Conservation (phyloP, 2,888 invertebrate species). For the Hermaeophaga mercurialis region DNA sequence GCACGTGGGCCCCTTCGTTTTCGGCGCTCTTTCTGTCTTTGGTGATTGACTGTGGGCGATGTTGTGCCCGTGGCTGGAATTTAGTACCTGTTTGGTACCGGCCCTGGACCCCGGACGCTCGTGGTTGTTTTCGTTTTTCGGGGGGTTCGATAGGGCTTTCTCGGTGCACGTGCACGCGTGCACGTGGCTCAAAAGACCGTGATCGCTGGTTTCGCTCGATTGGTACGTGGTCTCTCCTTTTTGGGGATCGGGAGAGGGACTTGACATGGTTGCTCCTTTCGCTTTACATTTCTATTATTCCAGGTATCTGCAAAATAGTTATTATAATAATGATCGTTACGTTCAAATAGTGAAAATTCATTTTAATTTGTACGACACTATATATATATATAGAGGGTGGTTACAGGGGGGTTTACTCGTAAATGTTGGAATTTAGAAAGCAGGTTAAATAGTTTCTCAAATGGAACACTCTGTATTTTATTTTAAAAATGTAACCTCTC, state of each 20-base stretch:
- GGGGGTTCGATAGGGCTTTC: conserved; percentile 42
- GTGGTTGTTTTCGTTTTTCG: conserved; percentile 45
- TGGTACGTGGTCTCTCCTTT: conserved; percentile 54
- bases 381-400: too few species aligned
- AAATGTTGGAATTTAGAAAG: too few species aligned
- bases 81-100: conserved; percentile 39
- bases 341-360: too few species aligned
- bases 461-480: too few species aligned
- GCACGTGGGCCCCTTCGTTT: conserved; percentile 39
- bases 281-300: conserved; percentile 9
- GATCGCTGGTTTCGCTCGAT: conserved; percentile 54
- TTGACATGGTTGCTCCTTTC: conserved; percentile 40
- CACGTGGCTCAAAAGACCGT: conserved; percentile 49
- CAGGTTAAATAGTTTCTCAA: too few species aligned
- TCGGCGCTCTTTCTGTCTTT: conserved; percentile 42
- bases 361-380: too few species aligned
- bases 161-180: conserved; percentile 50
- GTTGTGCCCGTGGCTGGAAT: conserved; percentile 43
- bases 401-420: too few species aligned
- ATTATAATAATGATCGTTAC: too few species aligned
- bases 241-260: conserved; percentile 53
- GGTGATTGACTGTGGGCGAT: conserved; percentile 43
- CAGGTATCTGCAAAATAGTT: conserved; percentile 8
- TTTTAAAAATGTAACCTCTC: too few species aligned
- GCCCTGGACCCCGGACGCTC: conserved; percentile 34